Conservation (phyloP, 2,888 invertebrate species). For the Crocallis elinguaria region DNA sequence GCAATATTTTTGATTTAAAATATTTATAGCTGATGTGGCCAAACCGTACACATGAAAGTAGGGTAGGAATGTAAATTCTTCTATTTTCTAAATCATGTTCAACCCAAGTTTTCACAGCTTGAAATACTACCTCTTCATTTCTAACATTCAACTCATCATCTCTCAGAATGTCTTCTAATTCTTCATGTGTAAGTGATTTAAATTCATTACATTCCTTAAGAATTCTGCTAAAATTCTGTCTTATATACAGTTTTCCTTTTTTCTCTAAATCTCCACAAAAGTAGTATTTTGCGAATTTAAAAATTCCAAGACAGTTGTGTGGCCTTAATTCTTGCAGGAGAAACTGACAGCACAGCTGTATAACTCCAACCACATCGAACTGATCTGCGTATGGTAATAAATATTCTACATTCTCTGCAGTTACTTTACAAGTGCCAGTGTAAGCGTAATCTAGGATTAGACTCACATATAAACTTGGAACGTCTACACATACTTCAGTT, state of each 20-base stretch:
- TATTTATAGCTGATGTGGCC: conserved; percentile 86
- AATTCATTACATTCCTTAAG: conserved; percentile 87
- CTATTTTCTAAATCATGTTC: conserved; percentile 84
- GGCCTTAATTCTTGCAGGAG: conserved; percentile 86
- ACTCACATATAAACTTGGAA: conserved; percentile 85
- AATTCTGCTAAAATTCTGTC: conserved; percentile 86
- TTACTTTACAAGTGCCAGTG: conserved; percentile 87
- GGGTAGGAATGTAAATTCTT: conserved; percentile 81
- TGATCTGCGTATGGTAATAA: conserved; percentile 89
- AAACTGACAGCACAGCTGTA: conserved; percentile 88
- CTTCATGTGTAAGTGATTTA: conserved; percentile 84
- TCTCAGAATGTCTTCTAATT: conserved; percentile 86
- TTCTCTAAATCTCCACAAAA: conserved; percentile 88
- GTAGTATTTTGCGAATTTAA: conserved; percentile 88
- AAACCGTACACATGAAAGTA: conserved; percentile 87
- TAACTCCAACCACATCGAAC: conserved; percentile 89
- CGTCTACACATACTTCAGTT: conserved; percentile 85
- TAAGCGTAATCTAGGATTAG: conserved; percentile 91
- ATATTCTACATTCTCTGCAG: conserved; percentile 87
- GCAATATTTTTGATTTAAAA: conserved; percentile 83
- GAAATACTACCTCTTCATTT: conserved; percentile 90
- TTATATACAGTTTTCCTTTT: conserved; percentile 84
- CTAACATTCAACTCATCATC: conserved; percentile 90
- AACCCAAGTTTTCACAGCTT: conserved; percentile 89
- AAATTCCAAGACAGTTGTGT: conserved; percentile 89